Percentiles rank a stretch among this genome's conserved stretches.
These are phyloP conservation scores for Epistrophella euchroma DNA, from an alignment of 2,888 invertebrate species.

Conservation along the genomic window DNA sequence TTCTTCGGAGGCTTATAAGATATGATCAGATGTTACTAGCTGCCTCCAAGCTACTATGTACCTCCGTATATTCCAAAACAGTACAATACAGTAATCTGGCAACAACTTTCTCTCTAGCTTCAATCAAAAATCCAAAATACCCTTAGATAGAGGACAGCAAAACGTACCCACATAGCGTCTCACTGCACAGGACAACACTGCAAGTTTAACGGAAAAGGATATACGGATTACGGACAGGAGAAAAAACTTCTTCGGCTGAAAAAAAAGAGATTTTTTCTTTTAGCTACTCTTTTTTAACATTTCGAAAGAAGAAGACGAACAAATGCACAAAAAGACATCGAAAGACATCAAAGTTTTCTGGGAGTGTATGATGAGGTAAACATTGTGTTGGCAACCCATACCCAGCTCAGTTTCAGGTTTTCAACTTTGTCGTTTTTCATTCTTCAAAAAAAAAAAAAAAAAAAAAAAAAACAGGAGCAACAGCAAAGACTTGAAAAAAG, in stretches of 20 bases:
- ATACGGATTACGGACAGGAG: conserved; percentile 39
- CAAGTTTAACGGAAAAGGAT: conserved; percentile 69
- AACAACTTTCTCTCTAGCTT: conserved; percentile 58
- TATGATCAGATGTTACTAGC: conserved; percentile 69
- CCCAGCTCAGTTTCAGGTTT: conserved; percentile 68
- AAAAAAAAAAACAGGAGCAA: neutral
- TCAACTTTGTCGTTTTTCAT: conserved; percentile 67
- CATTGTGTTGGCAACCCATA: conserved; percentile 60
- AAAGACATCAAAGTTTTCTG: conserved; percentile 63
- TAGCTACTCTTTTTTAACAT: conserved; percentile 49
- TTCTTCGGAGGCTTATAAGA: conserved; percentile 28
- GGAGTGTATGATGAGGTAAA: conserved; percentile 46
- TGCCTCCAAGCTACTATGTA: conserved; percentile 9
- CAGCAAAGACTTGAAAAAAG: conserved; percentile 35
- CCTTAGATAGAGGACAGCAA: conserved; percentile 41
- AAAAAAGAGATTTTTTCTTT: conserved; percentile 14
- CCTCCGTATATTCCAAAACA: no score
- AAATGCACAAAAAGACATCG: conserved; percentile 30
- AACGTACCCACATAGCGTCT: conserved; percentile 52
- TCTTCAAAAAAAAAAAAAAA: neutral
- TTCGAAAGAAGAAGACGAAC: conserved; percentile 31
- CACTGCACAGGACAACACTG: conserved; percentile 55
- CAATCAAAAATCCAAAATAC: conserved; percentile 74
- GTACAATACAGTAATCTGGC: conserved; percentile 24
- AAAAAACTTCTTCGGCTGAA: conserved; percentile 47